A percentile compares a stretch with the other conserved stretches of the same genome.
Evolutionary conservation across 2,888 invertebrate species (phyloP).

Genomic region (Panorpa germanica): DNA sequence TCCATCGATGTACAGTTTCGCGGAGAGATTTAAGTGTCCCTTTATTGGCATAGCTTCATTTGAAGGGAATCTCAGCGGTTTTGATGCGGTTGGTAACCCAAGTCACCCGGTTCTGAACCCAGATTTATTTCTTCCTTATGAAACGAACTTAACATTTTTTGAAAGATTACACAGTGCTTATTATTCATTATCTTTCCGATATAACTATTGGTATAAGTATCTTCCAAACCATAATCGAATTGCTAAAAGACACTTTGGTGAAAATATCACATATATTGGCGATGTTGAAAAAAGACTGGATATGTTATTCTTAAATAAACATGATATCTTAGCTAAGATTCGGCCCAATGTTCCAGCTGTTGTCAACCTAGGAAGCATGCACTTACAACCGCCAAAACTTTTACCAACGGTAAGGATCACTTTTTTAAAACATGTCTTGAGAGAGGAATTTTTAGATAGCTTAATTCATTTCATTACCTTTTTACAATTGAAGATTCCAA

Average conservation of each 20-base stretch:
- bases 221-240: slow-evolving; percentile 4
- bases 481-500: too few species aligned
- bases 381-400: slow-evolving; percentile 4
- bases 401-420: background rate
- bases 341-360: slow-evolving; percentile 4
- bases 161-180: slow-evolving; percentile 16
- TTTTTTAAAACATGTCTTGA: too few species aligned
- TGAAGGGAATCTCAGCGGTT: slow-evolving; percentile 16
- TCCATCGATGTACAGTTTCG: slow-evolving; percentile 16
- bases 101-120: slow-evolving; percentile 20
- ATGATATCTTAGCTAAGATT: slow-evolving; percentile 1
- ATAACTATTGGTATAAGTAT: background rate
- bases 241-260: slow-evolving; percentile 6
- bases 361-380: slow-evolving; percentile 6
- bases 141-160: slow-evolving; percentile 15
- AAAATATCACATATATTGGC: background rate
- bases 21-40: slow-evolving; percentile 19
- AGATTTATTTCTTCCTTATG: slow-evolving; percentile 15
- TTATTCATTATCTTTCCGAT: too few species aligned
- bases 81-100: slow-evolving; percentile 18
- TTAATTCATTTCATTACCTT: too few species aligned
- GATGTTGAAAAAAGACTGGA: slow-evolving; percentile 2
- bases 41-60: slow-evolving; percentile 19
- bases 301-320: slow-evolving; percentile 4
- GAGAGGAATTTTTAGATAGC: too few species aligned